phyloP scores from a whole-genome alignment of 2,888 invertebrate genomes.

The Crossocerus cetratus region DNA sequence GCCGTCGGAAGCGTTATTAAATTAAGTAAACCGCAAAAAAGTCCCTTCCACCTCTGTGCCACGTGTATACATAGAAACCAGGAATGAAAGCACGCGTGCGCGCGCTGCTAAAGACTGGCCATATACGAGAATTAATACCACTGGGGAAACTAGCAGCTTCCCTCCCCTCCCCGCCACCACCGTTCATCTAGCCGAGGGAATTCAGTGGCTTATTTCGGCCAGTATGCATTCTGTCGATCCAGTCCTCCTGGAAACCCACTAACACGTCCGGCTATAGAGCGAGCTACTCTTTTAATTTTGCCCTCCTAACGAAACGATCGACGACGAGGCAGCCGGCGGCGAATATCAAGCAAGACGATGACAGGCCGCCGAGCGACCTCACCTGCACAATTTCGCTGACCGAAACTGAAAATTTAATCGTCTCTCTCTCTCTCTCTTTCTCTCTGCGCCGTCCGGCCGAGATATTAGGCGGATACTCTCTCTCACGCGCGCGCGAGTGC shows the following conservation, averaged over 20 bases:
- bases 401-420: constrained; percentile 10
- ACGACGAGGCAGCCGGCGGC: not conserved
- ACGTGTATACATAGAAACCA: constrained; percentile 7
- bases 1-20: constrained; percentile 68
- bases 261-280: constrained; percentile 1
- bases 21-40: constrained; percentile 69
- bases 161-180: too few relatives aligned
- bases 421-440: not conserved
- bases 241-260: not conserved
- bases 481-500: not conserved
- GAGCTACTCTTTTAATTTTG: constrained; percentile 48
- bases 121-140: constrained; percentile 52
- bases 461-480: too few relatives aligned
- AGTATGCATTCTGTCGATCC: not conserved
- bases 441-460: not conserved
- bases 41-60: constrained; percentile 54
- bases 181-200: too few relatives aligned
- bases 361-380: not conserved
- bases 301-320: constrained; percentile 32
- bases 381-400: not conserved
- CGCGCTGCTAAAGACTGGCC: constrained; percentile 18
- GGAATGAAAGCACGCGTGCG: constrained; percentile 24
- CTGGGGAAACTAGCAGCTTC: constrained; percentile 24
- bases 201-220: not conserved
- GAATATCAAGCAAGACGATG: not conserved